Conservation (phyloP, 1,140 invertebrate genomes). For the Drosophila littoralis region DNA sequence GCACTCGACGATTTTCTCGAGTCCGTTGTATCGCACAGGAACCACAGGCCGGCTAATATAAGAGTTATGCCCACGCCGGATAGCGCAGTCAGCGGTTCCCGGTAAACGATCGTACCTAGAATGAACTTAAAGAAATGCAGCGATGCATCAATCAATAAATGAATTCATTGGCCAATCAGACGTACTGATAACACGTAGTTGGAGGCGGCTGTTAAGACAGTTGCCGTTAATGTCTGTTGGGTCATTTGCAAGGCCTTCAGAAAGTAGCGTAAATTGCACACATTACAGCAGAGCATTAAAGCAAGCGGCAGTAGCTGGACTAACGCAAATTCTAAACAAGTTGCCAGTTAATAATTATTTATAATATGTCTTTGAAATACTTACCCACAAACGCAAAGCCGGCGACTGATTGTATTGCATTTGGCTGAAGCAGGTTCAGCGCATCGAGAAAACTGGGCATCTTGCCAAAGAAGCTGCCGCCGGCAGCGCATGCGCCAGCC, state of each 20-base stretch:
- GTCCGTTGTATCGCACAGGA: slow-evolving; percentile 55
- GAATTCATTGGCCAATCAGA: neutral
- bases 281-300: slow-evolving; percentile 86
- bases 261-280: slow-evolving; percentile 86
- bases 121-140: slow-evolving; percentile 53
- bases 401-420: neutral
- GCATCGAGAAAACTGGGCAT: slow-evolving; percentile 62
- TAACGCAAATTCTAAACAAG: slow-evolving; percentile 43
- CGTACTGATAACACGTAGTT: slow-evolving; percentile 87
- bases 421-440: slow-evolving; percentile 25
- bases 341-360: neutral
- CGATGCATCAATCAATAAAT: neutral
- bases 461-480: slow-evolving; percentile 78
- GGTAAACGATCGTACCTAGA: slow-evolving; percentile 63
- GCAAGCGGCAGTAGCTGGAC: slow-evolving; percentile 68
- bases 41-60: slow-evolving; percentile 72
- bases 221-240: slow-evolving; percentile 86
- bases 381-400: slow-evolving; percentile 31
- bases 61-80: slow-evolving; percentile 66
- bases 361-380: neutral
- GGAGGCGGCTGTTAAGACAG: slow-evolving; percentile 86
- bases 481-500: slow-evolving; percentile 73
- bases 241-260: slow-evolving; percentile 86
- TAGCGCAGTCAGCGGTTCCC: slow-evolving; percentile 56
- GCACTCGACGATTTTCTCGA: neutral